A percentile compares a stretch with the other conserved stretches of the same genome.
These are phyloP conservation scores for Arothron firmamentum DNA, from an alignment of 2,113 vertebrate genomes.

Conservation along the genomic window DNA sequence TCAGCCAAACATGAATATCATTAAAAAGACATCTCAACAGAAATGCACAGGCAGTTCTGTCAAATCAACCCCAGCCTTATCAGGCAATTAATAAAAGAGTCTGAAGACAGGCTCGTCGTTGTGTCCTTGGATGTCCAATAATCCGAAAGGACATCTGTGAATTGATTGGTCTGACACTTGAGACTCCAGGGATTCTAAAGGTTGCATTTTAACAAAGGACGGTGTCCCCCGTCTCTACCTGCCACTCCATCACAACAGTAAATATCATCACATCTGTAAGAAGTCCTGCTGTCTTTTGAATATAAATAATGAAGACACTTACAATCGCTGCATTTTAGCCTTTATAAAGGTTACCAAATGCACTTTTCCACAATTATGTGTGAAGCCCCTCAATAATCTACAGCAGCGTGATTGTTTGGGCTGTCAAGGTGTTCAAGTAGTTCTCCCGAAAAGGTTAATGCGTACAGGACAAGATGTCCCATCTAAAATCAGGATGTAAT, in stretches of 20 bases:
- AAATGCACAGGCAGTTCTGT: too few species aligned
- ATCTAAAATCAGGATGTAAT: slow-evolving; percentile 14
- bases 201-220: slow-evolving; percentile 6
- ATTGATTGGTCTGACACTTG: not conserved
- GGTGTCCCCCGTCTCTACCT: not conserved
- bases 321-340: slow-evolving; percentile 10
- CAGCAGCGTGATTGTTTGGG: slow-evolving; percentile 14
- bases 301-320: too few species aligned
- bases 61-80: too few species aligned
- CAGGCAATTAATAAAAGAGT: not conserved
- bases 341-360: slow-evolving; percentile 39
- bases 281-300: too few species aligned
- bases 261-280: too few species aligned
- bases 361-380: not conserved
- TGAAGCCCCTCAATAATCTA: not conserved
- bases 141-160: not conserved
- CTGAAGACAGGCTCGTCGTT: not conserved
- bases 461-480: slow-evolving; percentile 32
- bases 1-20: too few species aligned
- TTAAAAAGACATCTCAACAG: too few species aligned
- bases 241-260: too few species aligned
- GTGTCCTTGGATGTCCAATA: not conserved
- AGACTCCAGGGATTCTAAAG: not conserved
- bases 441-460: slow-evolving; percentile 38
- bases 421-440: slow-evolving; percentile 45